A percentile compares a stretch with the other conserved stretches of the same genome.
Conservation (phyloP, 2,888 invertebrate species). For the Ophion costatus region DNA sequence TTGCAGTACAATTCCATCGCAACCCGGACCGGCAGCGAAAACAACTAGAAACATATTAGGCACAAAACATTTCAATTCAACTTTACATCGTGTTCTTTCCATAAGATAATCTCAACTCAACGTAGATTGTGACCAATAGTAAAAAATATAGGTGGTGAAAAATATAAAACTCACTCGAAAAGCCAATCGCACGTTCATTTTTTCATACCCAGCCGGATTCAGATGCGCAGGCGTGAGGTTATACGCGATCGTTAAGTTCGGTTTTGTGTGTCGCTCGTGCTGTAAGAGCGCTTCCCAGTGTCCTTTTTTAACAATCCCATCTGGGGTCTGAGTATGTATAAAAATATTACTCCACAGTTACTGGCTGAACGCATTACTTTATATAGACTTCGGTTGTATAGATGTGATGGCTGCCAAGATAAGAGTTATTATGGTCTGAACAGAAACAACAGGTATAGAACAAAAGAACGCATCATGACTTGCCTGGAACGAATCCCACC, state of each 20-base stretch:
- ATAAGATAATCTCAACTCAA: too few species aligned
- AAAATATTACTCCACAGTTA: neutral
- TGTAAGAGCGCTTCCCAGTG: slow-evolving; percentile 16
- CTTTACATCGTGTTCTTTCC: neutral
- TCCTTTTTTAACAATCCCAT: neutral
- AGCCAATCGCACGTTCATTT: slow-evolving; percentile 26
- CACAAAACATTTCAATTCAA: neutral
- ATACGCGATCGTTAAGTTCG: slow-evolving; percentile 1
- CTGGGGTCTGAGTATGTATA: slow-evolving; percentile 2
- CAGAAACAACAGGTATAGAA: too few species aligned
- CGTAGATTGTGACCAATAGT: too few species aligned
- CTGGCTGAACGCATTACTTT: too few species aligned
- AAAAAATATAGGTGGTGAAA: neutral
- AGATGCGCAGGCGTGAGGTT: slow-evolving; percentile 22
- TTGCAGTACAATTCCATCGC: slow-evolving; percentile 11
- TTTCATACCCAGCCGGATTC: slow-evolving; percentile 21
- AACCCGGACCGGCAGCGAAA: slow-evolving; percentile 20
- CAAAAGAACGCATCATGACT: neutral
- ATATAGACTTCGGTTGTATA: too few species aligned
- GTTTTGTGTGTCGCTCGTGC: slow-evolving; percentile 15
- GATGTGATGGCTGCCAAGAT: too few species aligned
- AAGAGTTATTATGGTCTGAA: too few species aligned
- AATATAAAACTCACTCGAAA: slow-evolving; percentile 7
- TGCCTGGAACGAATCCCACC: neutral
- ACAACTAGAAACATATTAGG: slow-evolving; percentile 2